Conservation (phyloP, 2,113 vertebrate genomes). For the Nesoenas mayeri region DNA sequence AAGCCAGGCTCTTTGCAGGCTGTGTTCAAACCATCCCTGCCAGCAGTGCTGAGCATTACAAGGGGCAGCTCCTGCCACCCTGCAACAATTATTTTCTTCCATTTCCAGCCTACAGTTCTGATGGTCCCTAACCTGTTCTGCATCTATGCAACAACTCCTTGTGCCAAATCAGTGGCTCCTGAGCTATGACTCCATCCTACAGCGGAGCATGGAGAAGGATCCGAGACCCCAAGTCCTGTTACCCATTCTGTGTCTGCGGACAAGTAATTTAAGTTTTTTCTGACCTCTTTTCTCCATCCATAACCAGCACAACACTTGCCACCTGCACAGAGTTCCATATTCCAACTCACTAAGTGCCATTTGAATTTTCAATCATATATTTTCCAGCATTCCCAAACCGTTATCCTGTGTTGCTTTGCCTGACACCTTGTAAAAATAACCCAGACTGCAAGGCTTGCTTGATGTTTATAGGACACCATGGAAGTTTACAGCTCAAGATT, state of each 20-base stretch:
- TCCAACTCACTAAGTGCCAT: not conserved
- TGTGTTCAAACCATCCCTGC: not conserved
- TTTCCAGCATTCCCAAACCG: slow-evolving; percentile 4
- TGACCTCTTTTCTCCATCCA: not conserved
- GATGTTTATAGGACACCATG: slow-evolving; percentile 3
- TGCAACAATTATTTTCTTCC: not conserved
- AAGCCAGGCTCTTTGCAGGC: not conserved
- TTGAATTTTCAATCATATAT: not conserved
- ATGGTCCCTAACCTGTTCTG: not conserved
- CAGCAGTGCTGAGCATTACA: not conserved
- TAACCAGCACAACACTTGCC: not conserved
- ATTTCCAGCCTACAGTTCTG: not conserved
- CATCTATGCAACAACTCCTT: not conserved
- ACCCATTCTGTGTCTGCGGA: not conserved
- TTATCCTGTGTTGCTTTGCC: slow-evolving; percentile 10
- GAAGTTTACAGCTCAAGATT: slow-evolving; percentile 23
- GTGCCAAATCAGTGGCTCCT: not conserved
- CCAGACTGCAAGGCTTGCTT: not conserved
- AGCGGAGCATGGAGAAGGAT: not conserved
- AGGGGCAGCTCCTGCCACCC: not conserved
- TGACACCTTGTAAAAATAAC: slow-evolving; percentile 26
- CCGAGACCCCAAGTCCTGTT: not conserved
- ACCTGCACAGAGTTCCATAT: not conserved
- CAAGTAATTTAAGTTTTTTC: not conserved
- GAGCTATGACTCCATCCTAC: not conserved